Evolutionary conservation across 2,113 vertebrate species (phyloP), one percentile per base, ranked within the genome.

Genomic region (Budorcas taxicolor): DNA sequence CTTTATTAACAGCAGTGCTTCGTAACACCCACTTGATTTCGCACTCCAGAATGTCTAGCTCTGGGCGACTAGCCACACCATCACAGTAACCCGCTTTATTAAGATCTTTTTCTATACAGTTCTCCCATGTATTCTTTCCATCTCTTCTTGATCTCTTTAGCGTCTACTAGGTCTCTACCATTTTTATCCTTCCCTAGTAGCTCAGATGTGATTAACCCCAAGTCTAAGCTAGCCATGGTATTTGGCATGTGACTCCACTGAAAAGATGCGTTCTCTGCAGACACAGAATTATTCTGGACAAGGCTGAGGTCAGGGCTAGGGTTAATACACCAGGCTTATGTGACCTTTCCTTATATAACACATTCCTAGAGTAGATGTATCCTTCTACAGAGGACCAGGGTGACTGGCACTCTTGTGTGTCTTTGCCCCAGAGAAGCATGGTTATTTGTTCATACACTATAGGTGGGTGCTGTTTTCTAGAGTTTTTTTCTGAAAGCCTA

Each of bases 401-500:
- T n/a, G 78, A 29, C 80, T 62, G 60, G 67, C 6, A 6, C 33
- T 53, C 62, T n/a, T 10, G 7, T 2, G 15, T 57, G 60, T n/a
- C 62, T 82, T 29, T 90, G 50, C 25, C 47, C 27, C 23, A 76
- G 11, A 9, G 80, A 82, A 33, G 11, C 57, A 55, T 17, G 10
- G 4, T 57, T 87, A 71, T 33, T 87, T 53, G 43, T 50, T 84
- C 52, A 52, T 3, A 3, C 7, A 53, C 5, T 89, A 13, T 23
- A 33, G 58, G 29, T 31, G 43, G 92, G 36, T 55, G 40, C 15
- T 96, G 16, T 92, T 57, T 67, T 83, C 53, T 90, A 57, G 27
- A 47, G 25, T 5, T 74, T 81, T 83, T 91, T 76, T 27, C 36
- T 29, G 17, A 87, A 94, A 94, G n/a, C 53, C 45, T 36, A 84